These are phyloP conservation scores for Ctenosaura bakeri DNA, from an alignment of 2,797 vertebrate genomes.

Conservation along the genomic window DNA sequence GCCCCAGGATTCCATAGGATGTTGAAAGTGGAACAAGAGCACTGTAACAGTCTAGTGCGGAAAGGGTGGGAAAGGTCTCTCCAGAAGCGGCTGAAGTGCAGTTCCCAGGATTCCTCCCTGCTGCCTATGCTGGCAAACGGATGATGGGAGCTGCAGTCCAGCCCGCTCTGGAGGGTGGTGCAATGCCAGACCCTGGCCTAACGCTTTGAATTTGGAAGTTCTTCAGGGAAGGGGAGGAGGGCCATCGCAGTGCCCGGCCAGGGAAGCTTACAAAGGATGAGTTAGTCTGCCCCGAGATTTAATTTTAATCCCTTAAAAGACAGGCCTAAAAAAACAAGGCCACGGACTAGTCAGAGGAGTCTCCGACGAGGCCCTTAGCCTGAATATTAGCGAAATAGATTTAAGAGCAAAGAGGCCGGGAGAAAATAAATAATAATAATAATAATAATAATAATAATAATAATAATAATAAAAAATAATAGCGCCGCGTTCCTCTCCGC, in stretches of 20 bases:
- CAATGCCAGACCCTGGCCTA: neutral
- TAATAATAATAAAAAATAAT: no score
- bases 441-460: no score
- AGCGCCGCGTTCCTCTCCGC: neutral
- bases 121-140: no score
- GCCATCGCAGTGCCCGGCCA: neutral
- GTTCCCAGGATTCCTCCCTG: no score
- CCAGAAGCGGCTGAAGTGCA: no score
- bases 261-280: neutral
- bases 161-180: no score
- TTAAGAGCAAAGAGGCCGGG: neutral
- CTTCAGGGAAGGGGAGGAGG: neutral
- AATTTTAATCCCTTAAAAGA: neutral
- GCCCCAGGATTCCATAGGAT: no score
- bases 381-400: neutral
- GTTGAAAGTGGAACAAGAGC: neutral
- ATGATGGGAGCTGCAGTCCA: no score
- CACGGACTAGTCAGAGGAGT: neutral
- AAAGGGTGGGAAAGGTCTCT: no score
- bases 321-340: neutral
- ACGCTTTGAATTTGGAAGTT: rapidly evolving
- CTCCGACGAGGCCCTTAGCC: neutral
- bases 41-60: no score
- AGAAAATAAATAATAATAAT: no score
- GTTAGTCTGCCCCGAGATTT: neutral